Conservation (phyloP, 30 jellyfish, hydroid and myxozoan genomes). For the Turritopsis rubra region DNA sequence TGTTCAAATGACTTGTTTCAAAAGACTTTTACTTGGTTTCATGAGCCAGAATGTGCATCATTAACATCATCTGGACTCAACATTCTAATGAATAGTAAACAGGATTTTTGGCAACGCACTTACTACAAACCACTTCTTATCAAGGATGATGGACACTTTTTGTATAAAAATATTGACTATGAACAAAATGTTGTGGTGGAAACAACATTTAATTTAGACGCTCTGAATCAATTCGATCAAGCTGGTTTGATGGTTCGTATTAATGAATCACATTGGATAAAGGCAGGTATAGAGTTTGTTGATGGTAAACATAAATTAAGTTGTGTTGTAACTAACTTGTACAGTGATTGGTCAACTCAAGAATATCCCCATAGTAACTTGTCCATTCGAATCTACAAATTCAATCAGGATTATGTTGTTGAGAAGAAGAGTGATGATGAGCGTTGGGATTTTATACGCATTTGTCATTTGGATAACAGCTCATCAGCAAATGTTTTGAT, state of each 20-base stretch:
- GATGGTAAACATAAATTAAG: constrained; percentile 11
- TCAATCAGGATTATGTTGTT: neutral
- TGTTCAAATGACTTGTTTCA: neutral
- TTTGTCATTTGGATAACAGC: constrained; percentile 1
- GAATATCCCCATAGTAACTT: neutral
- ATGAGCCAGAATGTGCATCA: neutral
- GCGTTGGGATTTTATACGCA: constrained; percentile 12
- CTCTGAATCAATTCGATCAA: constrained; percentile 19
- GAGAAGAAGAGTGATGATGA: neutral
- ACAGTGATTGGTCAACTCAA: constrained; percentile 30
- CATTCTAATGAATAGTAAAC: neutral
- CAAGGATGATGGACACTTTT: constrained; percentile 8
- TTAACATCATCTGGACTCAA: neutral
- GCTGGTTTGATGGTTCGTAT: constrained; percentile 10
- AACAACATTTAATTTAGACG: constrained; percentile 4
- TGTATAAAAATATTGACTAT: neutral
- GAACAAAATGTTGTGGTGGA: constrained; percentile 11
- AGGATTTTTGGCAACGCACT: constrained; percentile 16
- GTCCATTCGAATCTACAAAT: constrained; percentile 13
- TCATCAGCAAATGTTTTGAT: neutral
- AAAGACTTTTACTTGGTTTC: neutral
- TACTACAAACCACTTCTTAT: constrained; percentile 11
- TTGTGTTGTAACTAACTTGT: constrained; percentile 16
- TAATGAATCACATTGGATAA: constrained; percentile 15
- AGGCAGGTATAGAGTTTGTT: constrained; percentile 14